phyloP scores from a whole-genome alignment of 2,888 invertebrate genomes.

The Cloeon dipterum region DNA sequence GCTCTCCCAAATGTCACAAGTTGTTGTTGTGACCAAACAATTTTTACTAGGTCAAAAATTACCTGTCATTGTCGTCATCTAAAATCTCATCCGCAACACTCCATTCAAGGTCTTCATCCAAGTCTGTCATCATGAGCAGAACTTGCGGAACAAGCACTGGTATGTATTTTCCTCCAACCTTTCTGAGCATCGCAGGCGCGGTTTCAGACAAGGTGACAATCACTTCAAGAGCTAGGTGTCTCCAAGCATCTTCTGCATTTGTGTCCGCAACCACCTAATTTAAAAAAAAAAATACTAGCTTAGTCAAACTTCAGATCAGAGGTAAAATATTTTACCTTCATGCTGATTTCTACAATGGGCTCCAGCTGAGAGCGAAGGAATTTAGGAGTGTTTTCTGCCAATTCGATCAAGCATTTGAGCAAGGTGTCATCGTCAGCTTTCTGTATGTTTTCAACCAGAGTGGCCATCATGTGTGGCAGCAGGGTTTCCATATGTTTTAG shows the following conservation, averaged over 20 bases:
- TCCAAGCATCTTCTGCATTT: slow-evolving; percentile 57
- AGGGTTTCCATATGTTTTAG: slow-evolving; percentile 75
- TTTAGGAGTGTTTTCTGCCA: slow-evolving; percentile 84
- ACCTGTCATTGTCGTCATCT: slow-evolving; percentile 80
- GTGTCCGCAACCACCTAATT: slow-evolving; percentile 37
- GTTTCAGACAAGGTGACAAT: slow-evolving; percentile 75
- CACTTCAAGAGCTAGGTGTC: slow-evolving; percentile 78
- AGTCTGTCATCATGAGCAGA: slow-evolving; percentile 82
- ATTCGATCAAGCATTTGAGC: slow-evolving; percentile 78
- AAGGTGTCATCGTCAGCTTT: slow-evolving; percentile 74
- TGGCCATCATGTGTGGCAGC: slow-evolving; percentile 52
- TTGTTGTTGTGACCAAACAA: too few species aligned
- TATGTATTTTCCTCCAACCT: slow-evolving; percentile 68
- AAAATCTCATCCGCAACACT: slow-evolving; percentile 61
- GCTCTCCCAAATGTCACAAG: too few species aligned
- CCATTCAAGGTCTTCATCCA: slow-evolving; percentile 85
- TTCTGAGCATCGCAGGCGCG: slow-evolving; percentile 89
- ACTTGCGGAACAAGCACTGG: slow-evolving; percentile 59
- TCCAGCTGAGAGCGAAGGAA: slow-evolving; percentile 72
- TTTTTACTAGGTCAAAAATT: too few species aligned
- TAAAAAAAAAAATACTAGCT: neutral
- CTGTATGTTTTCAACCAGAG: slow-evolving; percentile 56
- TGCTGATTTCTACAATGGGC: slow-evolving; percentile 64
- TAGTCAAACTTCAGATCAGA: too few species aligned
- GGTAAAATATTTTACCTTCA: slow-evolving; percentile 32